phyloP scores from a whole-genome alignment of 1,140 invertebrate species.

The Penaeus indicus region DNA sequence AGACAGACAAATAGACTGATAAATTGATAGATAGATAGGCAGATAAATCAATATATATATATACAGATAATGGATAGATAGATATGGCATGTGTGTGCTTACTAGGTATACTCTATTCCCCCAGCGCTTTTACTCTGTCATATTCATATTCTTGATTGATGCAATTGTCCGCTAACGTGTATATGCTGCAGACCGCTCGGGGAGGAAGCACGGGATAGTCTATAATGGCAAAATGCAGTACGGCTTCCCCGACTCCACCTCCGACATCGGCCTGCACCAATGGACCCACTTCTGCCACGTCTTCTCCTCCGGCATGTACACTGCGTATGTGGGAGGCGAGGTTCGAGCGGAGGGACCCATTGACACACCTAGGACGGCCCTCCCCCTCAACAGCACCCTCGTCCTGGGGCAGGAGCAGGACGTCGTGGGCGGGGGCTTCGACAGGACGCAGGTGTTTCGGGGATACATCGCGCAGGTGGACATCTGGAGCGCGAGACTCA shows the following conservation, averaged over 20 bases:
- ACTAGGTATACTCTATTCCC: too few relatives aligned
- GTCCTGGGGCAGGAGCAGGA: conserved; percentile 46
- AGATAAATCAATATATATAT: too few relatives aligned
- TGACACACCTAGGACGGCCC: background rate
- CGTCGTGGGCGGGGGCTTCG: conserved; percentile 42
- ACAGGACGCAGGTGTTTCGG: conserved; percentile 49
- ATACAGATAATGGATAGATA: too few relatives aligned
- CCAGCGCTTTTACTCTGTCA: too few relatives aligned
- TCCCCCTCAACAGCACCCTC: conserved; percentile 42
- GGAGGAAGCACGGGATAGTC: conserved; percentile 27
- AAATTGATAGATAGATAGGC: too few relatives aligned
- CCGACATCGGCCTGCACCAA: conserved; percentile 32
- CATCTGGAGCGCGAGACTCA: conserved; percentile 42
- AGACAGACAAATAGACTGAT: too few relatives aligned
- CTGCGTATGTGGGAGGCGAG: conserved; percentile 26
- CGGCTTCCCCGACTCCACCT: conserved; percentile 3
- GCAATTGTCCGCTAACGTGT: too few relatives aligned
- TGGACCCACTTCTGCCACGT: conserved; percentile 49
- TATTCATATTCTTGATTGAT: too few relatives aligned
- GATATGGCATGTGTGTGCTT: too few relatives aligned
- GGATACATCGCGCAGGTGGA: conserved; percentile 46
- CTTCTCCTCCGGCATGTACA: conserved; percentile 34
- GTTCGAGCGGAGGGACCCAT: conserved; percentile 21
- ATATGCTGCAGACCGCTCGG: conserved; percentile 22
- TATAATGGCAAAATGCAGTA: conserved; percentile 32